Conservation (phyloP, 2,113 vertebrate species). For the Oncorhynchus nerka region DNA sequence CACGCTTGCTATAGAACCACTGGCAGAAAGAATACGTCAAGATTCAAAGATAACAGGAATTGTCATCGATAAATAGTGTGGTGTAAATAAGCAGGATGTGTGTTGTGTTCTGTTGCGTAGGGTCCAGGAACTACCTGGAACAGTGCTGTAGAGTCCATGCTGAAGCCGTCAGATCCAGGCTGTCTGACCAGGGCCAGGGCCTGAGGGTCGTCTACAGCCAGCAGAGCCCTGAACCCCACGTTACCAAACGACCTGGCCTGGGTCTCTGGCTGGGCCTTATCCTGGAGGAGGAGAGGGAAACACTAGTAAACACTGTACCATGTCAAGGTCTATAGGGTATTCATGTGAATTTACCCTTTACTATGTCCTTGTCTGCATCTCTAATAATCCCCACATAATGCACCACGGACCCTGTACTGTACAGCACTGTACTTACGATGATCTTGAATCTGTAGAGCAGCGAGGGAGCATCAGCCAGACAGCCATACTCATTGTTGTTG, state of each 20-base stretch:
- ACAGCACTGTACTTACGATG: constrained; percentile 76
- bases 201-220: constrained; percentile 82
- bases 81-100: too few relatives aligned
- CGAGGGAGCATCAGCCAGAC: constrained; percentile 88
- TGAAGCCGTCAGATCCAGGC: constrained; percentile 87
- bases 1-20: too few relatives aligned
- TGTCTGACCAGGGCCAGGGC: constrained; percentile 79
- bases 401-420: background rate
- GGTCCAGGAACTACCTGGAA: constrained; percentile 80
- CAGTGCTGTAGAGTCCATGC: constrained; percentile 79
- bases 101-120: too few relatives aligned
- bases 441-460: constrained; percentile 92
- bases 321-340: background rate
- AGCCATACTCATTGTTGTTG: constrained; percentile 85
- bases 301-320: background rate
- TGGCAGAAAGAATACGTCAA: too few relatives aligned
- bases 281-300: constrained; percentile 49
- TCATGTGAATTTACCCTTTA: too few relatives aligned
- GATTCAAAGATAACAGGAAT: too few relatives aligned
- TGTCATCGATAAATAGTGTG: too few relatives aligned
- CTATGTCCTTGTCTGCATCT: background rate
- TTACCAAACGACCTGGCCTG: constrained; percentile 78
- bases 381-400: too few relatives aligned
- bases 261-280: constrained; percentile 85
- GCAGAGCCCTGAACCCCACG: constrained; percentile 78